Base-by-base conservation (phyloP, 1,140 invertebrate genomes). In the Tribolium castaneum region DNA sequence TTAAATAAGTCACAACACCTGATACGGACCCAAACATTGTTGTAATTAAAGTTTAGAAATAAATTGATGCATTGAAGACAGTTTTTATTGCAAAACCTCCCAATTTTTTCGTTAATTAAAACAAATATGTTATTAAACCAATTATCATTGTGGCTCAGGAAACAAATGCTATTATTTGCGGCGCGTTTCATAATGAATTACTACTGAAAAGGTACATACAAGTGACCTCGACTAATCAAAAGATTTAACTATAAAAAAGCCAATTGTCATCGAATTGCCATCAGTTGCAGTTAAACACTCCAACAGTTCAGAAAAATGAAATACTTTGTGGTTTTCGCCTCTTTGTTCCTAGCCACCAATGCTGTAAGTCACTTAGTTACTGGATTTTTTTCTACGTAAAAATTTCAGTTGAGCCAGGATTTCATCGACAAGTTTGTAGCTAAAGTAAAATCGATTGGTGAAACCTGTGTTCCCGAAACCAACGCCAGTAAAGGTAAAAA, bases 361-460 rank as follows among this genome's bases (percentile, higher is more conserved):
- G 59, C 59, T 35, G 59, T 66, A 66, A 66, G 59, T 66, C 7
- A 0, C 7, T 30, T 3, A 5, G 1, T 5, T 62, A n/a, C 45
- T 10, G 35, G 22, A 35, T 16, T 72, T 50, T 10, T 9, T 13
- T 13, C 30, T 35, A 30, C n/a, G 6, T 19, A 34, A 12, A 34
- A 59, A 13, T 75, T 54, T 13, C 59, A 81, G 77, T 70, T 79
- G 4, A 25, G 30, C n/a, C 51, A 71, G 56, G 73, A 81, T 14
- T 81, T 81, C 39, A 73, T 76, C 19, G 77, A 79, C 9, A 77
- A 81, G 50, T 52, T 79, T 16, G 54, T 81, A 1, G 22, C 13
- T 1, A 59, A 79, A 72, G 50, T 81, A 35, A 52, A 77, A 25
- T 71, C 51, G 16, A 50, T 79, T 30, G 80, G 77, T 0, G 73